Percentiles rank a stretch among this genome's conserved stretches.
Evolutionary conservation across 2,113 vertebrate genomes (phyloP).

Genomic region (Sterrhoptilus dennistouni): DNA sequence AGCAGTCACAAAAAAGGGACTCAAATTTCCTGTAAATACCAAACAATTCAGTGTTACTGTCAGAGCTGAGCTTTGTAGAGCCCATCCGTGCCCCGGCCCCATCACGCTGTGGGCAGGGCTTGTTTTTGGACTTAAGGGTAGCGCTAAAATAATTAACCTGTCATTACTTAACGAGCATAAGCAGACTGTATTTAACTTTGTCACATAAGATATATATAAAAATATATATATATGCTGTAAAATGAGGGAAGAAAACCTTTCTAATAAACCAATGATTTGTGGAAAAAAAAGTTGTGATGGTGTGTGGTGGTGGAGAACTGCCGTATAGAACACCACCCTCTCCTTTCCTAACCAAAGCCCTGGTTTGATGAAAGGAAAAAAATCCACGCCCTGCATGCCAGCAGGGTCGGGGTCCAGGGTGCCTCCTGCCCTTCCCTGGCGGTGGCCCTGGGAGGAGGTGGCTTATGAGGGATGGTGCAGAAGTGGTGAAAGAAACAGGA

Average conservation of each 20-base stretch:
- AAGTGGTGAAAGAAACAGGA: neutral
- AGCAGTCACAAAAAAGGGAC: conserved; percentile 31
- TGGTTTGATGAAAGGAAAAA: neutral
- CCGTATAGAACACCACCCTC: neutral
- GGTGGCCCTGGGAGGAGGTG: neutral
- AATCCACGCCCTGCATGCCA: rapidly evolving
- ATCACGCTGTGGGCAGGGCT: neutral
- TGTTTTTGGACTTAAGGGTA: conserved; percentile 50
- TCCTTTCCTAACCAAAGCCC: neutral
- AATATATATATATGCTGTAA: conserved; percentile 75
- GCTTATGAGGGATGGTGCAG: no score
- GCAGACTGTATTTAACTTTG: conserved; percentile 79
- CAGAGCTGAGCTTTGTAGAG: conserved; percentile 49
- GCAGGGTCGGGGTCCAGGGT: rapidly evolving
- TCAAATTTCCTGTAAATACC: conserved; percentile 72
- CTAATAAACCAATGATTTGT: conserved; percentile 80
- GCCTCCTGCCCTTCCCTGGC: neutral
- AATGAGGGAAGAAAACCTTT: conserved; percentile 72
- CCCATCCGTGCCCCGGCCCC: neutral
- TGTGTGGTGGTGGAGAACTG: neutral
- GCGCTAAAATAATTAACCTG: conserved; percentile 62
- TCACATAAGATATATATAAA: conserved; percentile 73
- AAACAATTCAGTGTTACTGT: conserved; percentile 62
- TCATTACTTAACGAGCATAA: conserved; percentile 66
- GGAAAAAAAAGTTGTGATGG: neutral